Evolutionary conservation across 2,888 invertebrate species (phyloP).

Genomic region (Yponomeuta cagnagella): DNA sequence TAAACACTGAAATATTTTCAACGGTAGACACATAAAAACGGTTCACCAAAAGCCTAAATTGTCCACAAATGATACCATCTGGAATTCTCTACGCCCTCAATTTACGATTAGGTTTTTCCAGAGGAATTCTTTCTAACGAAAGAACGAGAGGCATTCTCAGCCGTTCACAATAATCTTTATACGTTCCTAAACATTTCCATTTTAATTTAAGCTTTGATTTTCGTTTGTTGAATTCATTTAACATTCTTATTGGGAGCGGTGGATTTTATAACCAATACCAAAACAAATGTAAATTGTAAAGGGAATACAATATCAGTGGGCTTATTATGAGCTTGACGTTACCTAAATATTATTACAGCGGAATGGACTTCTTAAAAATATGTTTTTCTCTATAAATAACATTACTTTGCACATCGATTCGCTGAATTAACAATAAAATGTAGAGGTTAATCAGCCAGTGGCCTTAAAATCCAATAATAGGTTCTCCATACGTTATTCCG

Average conservation of each 20-base stretch:
- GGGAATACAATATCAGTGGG: background rate
- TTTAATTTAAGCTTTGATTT: conserved; percentile 45
- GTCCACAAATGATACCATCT: conserved; percentile 59
- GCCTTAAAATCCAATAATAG: too few relatives aligned
- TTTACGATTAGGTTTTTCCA: conserved; percentile 55
- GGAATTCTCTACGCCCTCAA: conserved; percentile 47
- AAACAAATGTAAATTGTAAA: conserved; percentile 22
- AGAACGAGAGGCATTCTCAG: conserved; percentile 54
- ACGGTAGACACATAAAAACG: conserved; percentile 32
- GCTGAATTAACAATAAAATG: too few relatives aligned
- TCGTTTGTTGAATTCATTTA: conserved; percentile 42
- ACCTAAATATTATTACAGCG: too few relatives aligned
- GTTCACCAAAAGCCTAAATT: conserved; percentile 46
- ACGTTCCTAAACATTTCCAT: conserved; percentile 64
- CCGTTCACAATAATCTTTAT: conserved; percentile 55
- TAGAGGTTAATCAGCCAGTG: too few relatives aligned
- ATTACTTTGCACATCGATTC: too few relatives aligned
- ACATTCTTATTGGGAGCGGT: conserved; percentile 51
- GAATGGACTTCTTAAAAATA: too few relatives aligned
- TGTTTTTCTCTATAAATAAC: too few relatives aligned
- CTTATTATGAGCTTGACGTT: too few relatives aligned
- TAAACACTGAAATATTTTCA: conserved; percentile 13
- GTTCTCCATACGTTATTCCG: too few relatives aligned
- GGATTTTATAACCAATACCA: conserved; percentile 42
- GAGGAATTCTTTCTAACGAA: conserved; percentile 49